A percentile compares a stretch with the other conserved stretches of the same genome.
Conservation (phyloP, 2,113 vertebrate genomes). For the Coryphaenoides rupestris region DNA sequence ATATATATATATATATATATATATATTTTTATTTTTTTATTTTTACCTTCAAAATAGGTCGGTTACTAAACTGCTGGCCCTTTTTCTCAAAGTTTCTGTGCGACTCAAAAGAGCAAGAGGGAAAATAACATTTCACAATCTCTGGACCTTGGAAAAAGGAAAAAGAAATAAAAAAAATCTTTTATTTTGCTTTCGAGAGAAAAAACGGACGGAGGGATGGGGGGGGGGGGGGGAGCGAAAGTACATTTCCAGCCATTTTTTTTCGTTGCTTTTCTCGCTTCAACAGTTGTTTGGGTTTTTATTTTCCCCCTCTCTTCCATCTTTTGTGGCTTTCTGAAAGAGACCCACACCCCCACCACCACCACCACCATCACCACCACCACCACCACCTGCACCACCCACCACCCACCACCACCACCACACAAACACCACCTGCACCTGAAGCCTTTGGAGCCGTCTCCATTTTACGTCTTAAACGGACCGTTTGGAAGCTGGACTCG, state of each 20-base stretch:
- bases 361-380: neutral
- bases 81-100: conserved; percentile 32
- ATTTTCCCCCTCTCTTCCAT: too few relatives aligned
- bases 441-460: too few relatives aligned
- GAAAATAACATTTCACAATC: conserved; percentile 70
- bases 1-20: conserved; percentile 64
- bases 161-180: too few relatives aligned
- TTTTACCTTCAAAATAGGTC: too few relatives aligned
- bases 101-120: conserved; percentile 23
- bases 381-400: too few relatives aligned
- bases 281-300: conserved; percentile 53
- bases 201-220: too few relatives aligned
- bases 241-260: conserved; percentile 56
- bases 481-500: too few relatives aligned
- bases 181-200: conserved; percentile 48
- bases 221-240: conserved; percentile 41
- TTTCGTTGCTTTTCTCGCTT: conserved; percentile 66
- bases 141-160: conserved; percentile 67
- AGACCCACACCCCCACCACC: conserved; percentile 28
- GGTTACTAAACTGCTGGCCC: conserved; percentile 70
- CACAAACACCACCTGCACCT: too few relatives aligned
- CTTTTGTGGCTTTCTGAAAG: too few relatives aligned
- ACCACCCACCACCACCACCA: too few relatives aligned
- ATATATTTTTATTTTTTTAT: too few relatives aligned
- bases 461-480: too few relatives aligned